A percentile compares a stretch with the other conserved stretches of the same genome.
phyloP scores from a whole-genome alignment of 2,797 vertebrate genomes.

The Allobates femoralis region DNA sequence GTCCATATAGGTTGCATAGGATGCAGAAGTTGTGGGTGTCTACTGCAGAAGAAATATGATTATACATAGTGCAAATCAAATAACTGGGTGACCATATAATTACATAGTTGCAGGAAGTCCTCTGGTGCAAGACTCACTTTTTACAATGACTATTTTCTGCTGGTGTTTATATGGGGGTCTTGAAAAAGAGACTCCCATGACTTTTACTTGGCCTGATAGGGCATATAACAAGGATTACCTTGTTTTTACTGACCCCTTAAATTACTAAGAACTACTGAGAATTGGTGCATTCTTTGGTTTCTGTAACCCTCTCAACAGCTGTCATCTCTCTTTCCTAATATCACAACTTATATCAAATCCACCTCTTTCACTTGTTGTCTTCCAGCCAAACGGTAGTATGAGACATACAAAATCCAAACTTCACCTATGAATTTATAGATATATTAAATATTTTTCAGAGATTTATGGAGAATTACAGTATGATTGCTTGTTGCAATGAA shows the following conservation, averaged over 20 bases:
- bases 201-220: too few relatives aligned
- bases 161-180: too few relatives aligned
- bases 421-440: neutral
- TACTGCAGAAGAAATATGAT: neutral
- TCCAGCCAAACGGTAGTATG: neutral
- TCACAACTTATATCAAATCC: too few relatives aligned
- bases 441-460: constrained; percentile 75
- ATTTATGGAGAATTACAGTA: constrained; percentile 89
- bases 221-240: too few relatives aligned
- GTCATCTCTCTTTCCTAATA: too few relatives aligned
- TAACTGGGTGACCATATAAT: too few relatives aligned
- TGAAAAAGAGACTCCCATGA: too few relatives aligned
- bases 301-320: too few relatives aligned
- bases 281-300: too few relatives aligned
- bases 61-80: neutral
- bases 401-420: neutral
- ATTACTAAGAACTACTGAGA: too few relatives aligned
- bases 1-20: neutral
- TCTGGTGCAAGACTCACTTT: neutral
- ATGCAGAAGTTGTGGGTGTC: neutral
- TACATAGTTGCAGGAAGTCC: neutral
- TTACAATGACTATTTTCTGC: neutral
- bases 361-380: too few relatives aligned
- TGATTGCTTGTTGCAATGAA: constrained; percentile 93
- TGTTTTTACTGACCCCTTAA: too few relatives aligned